Conservation (phyloP, 2,113 vertebrate genomes). For the Pogonocichla stellata region DNA sequence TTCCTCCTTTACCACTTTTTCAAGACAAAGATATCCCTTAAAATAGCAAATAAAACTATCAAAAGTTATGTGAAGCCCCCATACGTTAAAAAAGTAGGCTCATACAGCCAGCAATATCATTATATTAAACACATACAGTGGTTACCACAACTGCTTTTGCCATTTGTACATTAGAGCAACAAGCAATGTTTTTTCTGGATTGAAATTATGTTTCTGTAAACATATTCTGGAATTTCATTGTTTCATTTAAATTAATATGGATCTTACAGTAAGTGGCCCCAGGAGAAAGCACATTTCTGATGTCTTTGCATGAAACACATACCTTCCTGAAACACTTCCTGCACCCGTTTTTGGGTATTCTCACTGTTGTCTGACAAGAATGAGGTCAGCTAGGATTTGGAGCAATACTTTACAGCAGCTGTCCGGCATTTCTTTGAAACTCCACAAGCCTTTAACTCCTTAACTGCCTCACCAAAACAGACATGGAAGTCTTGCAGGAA, state of each 20-base stretch:
- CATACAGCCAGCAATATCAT: background rate
- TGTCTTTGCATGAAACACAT: conserved; percentile 34
- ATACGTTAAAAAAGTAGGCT: background rate
- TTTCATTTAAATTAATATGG: background rate
- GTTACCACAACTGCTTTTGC: conserved; percentile 2
- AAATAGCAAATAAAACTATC: background rate
- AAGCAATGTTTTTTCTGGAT: background rate
- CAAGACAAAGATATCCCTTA: background rate
- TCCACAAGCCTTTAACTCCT: conserved; percentile 28
- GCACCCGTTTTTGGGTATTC: conserved; percentile 27
- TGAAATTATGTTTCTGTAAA: conserved; percentile 46
- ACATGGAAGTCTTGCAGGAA: background rate
- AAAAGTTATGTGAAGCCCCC: background rate
- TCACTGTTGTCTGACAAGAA: conserved; percentile 37
- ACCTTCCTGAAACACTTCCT: conserved; percentile 32
- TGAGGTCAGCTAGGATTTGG: conserved; percentile 47
- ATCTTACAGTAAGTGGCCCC: background rate
- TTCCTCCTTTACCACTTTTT: background rate
- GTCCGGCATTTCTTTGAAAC: background rate
- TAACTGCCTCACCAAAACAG: background rate
- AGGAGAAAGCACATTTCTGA: conserved; percentile 12
- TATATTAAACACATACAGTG: background rate
- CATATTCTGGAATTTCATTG: background rate
- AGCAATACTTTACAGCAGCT: conserved; percentile 34
- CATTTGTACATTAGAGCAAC: background rate